Evolutionary conservation across 2,888 invertebrate species (phyloP).

Genomic region (Drosophila colorata): DNA sequence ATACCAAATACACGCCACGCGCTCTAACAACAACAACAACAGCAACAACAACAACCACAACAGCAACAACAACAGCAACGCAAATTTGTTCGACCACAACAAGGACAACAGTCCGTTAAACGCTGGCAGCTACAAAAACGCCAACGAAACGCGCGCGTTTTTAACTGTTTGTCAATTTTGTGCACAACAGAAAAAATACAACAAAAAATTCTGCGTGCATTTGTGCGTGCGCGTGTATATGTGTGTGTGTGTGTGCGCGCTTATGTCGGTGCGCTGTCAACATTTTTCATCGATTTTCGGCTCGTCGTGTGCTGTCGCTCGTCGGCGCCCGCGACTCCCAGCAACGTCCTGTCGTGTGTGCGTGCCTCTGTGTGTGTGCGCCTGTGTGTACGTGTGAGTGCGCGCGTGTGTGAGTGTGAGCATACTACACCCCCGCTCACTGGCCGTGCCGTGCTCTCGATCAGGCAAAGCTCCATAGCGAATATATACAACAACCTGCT

Average conservation of each 20-base stretch:
- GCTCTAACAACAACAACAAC: constrained; percentile 27
- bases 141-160: constrained; percentile 48
- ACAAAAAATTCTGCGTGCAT: constrained; percentile 15
- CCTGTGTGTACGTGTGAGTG: constrained; percentile 10
- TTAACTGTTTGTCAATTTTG: constrained; percentile 17
- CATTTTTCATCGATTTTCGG: constrained; percentile 66
- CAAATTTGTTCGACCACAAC: constrained; percentile 19
- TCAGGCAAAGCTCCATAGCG: constrained; percentile 26
- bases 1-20: constrained; percentile 46
- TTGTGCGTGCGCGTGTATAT: constrained; percentile 12
- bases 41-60: constrained; percentile 19
- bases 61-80: constrained; percentile 17
- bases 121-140: constrained; percentile 12
- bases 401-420: constrained; percentile 51
- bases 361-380: constrained; percentile 18
- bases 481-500: constrained; percentile 16
- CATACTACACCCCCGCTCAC: constrained; percentile 44
- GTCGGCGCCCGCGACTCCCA: constrained; percentile 23
- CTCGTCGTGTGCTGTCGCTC: constrained; percentile 52
- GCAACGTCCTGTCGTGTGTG: constrained; percentile 48
- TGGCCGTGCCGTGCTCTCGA: constrained; percentile 11
- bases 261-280: constrained; percentile 55
- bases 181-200: constrained; percentile 16
- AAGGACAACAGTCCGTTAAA: constrained; percentile 33
- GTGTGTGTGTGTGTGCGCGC: constrained; percentile 6